Evolutionary conservation across 2,113 vertebrate genomes (phyloP).

Genomic region (Trichomycterus rosablanca): DNA sequence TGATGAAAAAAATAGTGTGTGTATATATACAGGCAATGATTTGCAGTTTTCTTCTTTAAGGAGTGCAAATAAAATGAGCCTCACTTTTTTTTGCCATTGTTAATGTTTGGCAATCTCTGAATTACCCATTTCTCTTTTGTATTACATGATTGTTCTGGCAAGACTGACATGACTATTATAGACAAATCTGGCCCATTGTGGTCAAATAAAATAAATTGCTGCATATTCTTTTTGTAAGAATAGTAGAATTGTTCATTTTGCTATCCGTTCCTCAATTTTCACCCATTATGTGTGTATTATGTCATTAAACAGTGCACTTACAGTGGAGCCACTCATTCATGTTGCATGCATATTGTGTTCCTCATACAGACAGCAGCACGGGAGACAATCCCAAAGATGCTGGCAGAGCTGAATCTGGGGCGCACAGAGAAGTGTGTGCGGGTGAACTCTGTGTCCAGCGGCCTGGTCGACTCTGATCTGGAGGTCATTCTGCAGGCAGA

Average conservation of each 20-base stretch:
- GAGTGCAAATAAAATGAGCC: too few species aligned
- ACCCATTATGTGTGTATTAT: conserved; percentile 20
- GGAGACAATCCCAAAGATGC: conserved; percentile 73
- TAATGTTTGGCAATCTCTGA: conserved; percentile 13
- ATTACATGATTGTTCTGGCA: conserved; percentile 27
- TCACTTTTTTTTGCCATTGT: conserved; percentile 24
- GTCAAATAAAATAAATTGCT: conserved; percentile 31
- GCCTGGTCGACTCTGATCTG: conserved; percentile 83
- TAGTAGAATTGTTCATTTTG: conserved; percentile 23
- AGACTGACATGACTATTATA: conserved; percentile 19
- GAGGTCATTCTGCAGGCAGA: conserved; percentile 73
- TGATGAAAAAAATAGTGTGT: too few species aligned
- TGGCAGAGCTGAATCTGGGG: conserved; percentile 79
- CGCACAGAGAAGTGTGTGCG: conserved; percentile 87
- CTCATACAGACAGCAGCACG: conserved; percentile 79
- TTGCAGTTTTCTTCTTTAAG: too few species aligned
- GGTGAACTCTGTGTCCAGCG: conserved; percentile 90
- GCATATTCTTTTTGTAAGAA: conserved; percentile 17
- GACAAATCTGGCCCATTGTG: conserved; percentile 3
- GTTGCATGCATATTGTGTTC: conserved; percentile 9
- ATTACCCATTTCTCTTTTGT: conserved; percentile 19
- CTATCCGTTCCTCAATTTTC: conserved; percentile 28
- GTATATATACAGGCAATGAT: too few species aligned
- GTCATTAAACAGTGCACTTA: conserved; percentile 17
- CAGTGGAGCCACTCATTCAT: conserved; percentile 20